These are phyloP conservation scores for Bugulina stolonifera DNA, from an alignment of 2,888 invertebrate species.

Conservation along the genomic window DNA sequence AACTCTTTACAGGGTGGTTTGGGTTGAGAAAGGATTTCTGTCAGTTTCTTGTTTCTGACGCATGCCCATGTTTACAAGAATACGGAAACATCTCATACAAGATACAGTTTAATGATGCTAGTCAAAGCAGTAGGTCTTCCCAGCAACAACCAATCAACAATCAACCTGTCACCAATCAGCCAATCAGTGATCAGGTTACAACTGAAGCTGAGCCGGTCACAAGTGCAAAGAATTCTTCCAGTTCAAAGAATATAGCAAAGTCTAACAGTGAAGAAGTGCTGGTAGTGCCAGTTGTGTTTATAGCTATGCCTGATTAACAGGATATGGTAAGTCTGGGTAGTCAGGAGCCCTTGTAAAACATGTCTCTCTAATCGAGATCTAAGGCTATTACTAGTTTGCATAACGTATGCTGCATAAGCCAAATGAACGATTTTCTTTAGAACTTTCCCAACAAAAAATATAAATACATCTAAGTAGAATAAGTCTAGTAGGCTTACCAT, in stretches of 20 bases:
- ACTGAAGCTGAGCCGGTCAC: background rate
- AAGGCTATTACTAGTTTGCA: no score
- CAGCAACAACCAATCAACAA: constrained; percentile 27
- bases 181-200: background rate
- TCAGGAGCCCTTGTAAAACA: no score
- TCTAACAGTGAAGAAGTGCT: constrained; percentile 23
- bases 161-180: background rate
- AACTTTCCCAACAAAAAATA: no score
- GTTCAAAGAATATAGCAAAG: background rate
- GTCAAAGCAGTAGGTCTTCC: constrained; percentile 29
- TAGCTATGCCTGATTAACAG: constrained; percentile 45
- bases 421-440: no score
- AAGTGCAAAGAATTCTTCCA: background rate
- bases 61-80: constrained; percentile 90
- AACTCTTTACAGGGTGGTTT: constrained; percentile 90
- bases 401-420: no score
- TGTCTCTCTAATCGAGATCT: no score
- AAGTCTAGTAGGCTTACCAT: no score
- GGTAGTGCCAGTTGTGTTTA: constrained; percentile 42
- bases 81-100: constrained; percentile 94
- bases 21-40: constrained; percentile 96
- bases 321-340: no score
- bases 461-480: no score
- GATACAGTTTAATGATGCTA: constrained; percentile 35
- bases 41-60: constrained; percentile 78